Percentiles rank a stretch among this genome's conserved stretches.
phyloP scores from a whole-genome alignment of 2,888 invertebrate genomes.

The Fragum sueziense region DNA sequence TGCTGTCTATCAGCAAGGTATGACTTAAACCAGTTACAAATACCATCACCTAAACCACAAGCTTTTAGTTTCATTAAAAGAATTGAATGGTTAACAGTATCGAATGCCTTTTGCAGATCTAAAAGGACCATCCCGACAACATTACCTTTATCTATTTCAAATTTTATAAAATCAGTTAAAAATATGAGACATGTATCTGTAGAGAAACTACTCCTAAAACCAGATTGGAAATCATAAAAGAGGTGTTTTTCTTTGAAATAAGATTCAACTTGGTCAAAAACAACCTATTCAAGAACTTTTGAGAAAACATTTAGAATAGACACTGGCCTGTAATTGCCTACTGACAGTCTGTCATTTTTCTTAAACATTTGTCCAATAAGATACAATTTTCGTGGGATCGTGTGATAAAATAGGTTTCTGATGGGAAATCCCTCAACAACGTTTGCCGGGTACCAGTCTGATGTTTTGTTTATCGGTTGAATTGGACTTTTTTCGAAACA shows the following conservation, averaged over 20 bases:
- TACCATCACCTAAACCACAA: neutral
- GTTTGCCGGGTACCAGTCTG: too few relatives aligned
- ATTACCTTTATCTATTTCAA: neutral
- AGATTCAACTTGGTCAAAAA: neutral
- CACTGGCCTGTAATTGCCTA: neutral
- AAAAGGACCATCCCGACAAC: neutral
- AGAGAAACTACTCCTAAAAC: constrained; percentile 1
- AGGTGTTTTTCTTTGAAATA: neutral
- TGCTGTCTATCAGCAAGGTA: constrained; percentile 6
- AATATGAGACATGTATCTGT: neutral
- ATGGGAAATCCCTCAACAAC: too few relatives aligned
- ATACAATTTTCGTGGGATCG: too few relatives aligned
- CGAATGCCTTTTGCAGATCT: constrained; percentile 1
- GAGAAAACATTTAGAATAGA: neutral
- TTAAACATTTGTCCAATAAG: too few relatives aligned
- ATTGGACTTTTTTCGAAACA: too few relatives aligned
- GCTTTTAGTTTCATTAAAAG: neutral
- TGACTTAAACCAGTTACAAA: neutral
- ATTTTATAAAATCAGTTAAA: constrained; percentile 1
- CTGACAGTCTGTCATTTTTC: too few relatives aligned
- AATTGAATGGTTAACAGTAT: constrained; percentile 1
- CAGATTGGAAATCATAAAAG: constrained; percentile 1
- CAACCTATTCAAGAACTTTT: too few relatives aligned
- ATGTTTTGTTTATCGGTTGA: too few relatives aligned
- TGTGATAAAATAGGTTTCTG: too few relatives aligned